Evolutionary conservation across 30 jellyfish, hydroid and myxozoan species (phyloP), one percentile per base, ranked within the genome.

Genomic region (Thelohanellus kitauei): DNA sequence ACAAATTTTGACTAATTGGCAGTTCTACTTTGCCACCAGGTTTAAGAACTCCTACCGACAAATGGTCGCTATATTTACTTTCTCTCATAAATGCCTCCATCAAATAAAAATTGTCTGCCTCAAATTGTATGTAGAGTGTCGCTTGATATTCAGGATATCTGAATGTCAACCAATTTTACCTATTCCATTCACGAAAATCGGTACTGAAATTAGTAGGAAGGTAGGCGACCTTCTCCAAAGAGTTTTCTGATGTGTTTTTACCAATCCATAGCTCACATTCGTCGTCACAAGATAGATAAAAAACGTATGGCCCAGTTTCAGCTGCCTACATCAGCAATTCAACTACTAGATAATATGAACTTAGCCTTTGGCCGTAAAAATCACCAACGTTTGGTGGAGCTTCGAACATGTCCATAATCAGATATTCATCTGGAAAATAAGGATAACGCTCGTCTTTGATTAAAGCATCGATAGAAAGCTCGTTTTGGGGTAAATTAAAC

Each of bases 321-420:
- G 86, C 84, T 5, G 91, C 87, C 91, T 71, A 44, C 19, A 58
- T 8, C 14, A 3, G 20, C 38, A 44, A 35, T 0, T 37, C 6
- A 37, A 37, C 17, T 30, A 5, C 15, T 13, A 13, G 46, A 20
- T 20, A 9, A 37, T 18, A 33, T 9, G 31, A 2, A 0, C 87
- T 60, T 5, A 71, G 52, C 12, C 91, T 41, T 32, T 71, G 91
- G 4, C 91, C 91, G 50, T 71, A 71, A 12, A 86, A 86, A 45
- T 71, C 91, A 1, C 87, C 91, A 1, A 87, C 91, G 41, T 71
- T 71, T 9, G 91, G 91, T 2, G 91, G 91, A 16, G 91, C 91
- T 39, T 71, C 91, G 41, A 71, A 71, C 33, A 55, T 71, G 33
- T 71, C 91, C 46, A 71, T 38, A 3, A 71, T 64, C 17, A 71